Base-by-base conservation (phyloP, 2,888 invertebrate genomes). In the Eupithecia abbreviata region DNA sequence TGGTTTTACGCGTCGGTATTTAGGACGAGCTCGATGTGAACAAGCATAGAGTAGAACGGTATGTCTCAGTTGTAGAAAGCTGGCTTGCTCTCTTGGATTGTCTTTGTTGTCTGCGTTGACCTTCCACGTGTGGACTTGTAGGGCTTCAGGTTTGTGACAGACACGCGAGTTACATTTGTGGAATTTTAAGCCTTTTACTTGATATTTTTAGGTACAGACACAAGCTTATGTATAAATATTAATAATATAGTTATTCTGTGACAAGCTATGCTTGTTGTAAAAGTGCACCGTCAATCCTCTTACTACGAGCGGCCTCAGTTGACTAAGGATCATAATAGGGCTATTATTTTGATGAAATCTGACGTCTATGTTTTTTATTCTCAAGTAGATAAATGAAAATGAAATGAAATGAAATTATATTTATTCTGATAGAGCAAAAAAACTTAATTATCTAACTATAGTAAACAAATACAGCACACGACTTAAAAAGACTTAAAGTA, bases 1-100 rank as follows among this genome's bases (percentile, higher is more conserved):
- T 51, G 72, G 18, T 47, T 80, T 87, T 86, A 86, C 83, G 85
- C 81, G 77, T 81, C 73, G 88, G 87, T 89, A 90, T 91, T 88
- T 88, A 82, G 88, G 86, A 84, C 90, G 83, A 77, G 80, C 80
- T 83, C 85, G 83, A 85, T 86, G 30, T 18, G 62, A 84, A 83
- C 81, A 80, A 76, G 73, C 70, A 68, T 68, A 42, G 67, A 68
- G 67, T 68, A 47, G 69, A 47, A 69, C 47, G 69, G 69, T 69
- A 69, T 69, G 45, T 47, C 47, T 69, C 69, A 79, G 82, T 80
- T 79, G 71, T 79, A 76, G 82, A 82, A 81, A 82, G 81, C 76
- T 75, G 69, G 49, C 73, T 75, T 55, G 74, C 76, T 77, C 74
- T 79, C 74, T 69, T 62, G 51, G 67, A 70, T 66, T 62, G 72